Evolutionary conservation across 1,140 invertebrate species (phyloP).

Genomic region (Ceratina japonica): DNA sequence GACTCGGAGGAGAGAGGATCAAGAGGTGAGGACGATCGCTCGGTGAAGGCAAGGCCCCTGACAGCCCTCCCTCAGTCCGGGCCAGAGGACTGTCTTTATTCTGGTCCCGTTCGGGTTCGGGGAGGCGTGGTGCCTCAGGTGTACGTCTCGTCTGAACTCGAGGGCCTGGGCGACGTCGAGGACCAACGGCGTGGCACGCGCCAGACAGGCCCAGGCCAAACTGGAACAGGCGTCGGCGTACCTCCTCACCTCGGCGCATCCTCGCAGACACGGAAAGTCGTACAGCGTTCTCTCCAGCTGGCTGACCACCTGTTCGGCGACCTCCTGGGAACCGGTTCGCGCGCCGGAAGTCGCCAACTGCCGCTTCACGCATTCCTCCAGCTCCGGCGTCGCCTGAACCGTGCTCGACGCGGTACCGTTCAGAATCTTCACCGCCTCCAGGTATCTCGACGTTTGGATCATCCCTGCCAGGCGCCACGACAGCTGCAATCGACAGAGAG

Average conservation of each 20-base stretch:
- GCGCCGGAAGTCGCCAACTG: slow-evolving; percentile 70
- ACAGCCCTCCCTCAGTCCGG: slow-evolving; percentile 83
- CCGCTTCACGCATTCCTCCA: slow-evolving; percentile 70
- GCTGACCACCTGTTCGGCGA: slow-evolving; percentile 68
- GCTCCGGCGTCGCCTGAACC: slow-evolving; percentile 44
- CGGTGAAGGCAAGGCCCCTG: slow-evolving; percentile 85
- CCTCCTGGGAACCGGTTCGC: slow-evolving; percentile 67
- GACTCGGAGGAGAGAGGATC: background rate
- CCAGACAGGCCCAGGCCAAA: slow-evolving; percentile 84
- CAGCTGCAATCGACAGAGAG: slow-evolving; percentile 51
- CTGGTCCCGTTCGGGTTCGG: slow-evolving; percentile 79
- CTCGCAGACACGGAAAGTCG: slow-evolving; percentile 87
- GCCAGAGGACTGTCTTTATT: slow-evolving; percentile 87
- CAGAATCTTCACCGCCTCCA: slow-evolving; percentile 65
- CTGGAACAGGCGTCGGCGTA: slow-evolving; percentile 84
- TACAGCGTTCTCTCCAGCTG: slow-evolving; percentile 82
- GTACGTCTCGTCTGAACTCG: slow-evolving; percentile 81
- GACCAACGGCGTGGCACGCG: slow-evolving; percentile 74
- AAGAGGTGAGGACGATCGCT: slow-evolving; percentile 84
- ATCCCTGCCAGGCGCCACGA: slow-evolving; percentile 72
- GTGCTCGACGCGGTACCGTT: slow-evolving; percentile 57
- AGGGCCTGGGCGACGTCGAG: slow-evolving; percentile 66
- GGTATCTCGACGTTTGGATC: slow-evolving; percentile 64
- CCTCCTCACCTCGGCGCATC: slow-evolving; percentile 81
- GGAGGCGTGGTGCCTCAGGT: slow-evolving; percentile 84